Conservation (phyloP, 2,888 invertebrate genomes). For the Drosophila paramelanica region DNA sequence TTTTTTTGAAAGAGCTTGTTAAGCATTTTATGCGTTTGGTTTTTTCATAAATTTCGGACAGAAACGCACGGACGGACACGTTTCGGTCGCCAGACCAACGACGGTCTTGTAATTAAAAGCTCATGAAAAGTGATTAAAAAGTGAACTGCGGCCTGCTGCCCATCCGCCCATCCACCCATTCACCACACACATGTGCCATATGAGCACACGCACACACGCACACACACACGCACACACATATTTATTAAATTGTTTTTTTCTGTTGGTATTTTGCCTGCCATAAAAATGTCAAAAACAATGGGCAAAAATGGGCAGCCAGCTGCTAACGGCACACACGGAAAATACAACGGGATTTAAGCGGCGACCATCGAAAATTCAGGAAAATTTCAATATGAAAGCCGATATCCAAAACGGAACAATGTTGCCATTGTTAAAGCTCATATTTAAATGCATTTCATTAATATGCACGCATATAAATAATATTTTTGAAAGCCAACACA, state of each 20-base stretch:
- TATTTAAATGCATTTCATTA: not conserved
- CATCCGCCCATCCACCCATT: conserved; percentile 19
- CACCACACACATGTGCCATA: conserved; percentile 25
- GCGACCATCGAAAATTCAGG: conserved; percentile 2
- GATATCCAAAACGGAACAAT: not conserved
- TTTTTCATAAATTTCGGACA: conserved; percentile 65
- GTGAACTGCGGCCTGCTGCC: conserved; percentile 70
- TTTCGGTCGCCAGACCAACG: conserved; percentile 20
- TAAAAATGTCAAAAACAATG: conserved; percentile 74
- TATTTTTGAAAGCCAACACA: not conserved
- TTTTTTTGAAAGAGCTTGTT: conserved; percentile 45
- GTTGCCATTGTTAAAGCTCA: not conserved
- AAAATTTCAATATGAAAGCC: conserved; percentile 11
- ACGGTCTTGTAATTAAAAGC: conserved; percentile 73
- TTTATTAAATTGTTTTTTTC: conserved; percentile 64
- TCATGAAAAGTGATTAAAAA: conserved; percentile 80
- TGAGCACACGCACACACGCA: conserved; percentile 11
- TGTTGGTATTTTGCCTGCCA: conserved; percentile 43
- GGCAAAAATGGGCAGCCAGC: conserved; percentile 28
- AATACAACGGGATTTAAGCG: conserved; percentile 31
- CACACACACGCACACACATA: conserved; percentile 3
- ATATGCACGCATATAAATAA: not conserved
- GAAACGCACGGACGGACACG: conserved; percentile 17
- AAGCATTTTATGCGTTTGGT: conserved; percentile 67
- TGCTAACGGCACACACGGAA: conserved; percentile 36